Evolutionary conservation across 92 coral and sea anemone genomes (phyloP).

Genomic region (Muricea muricata): DNA sequence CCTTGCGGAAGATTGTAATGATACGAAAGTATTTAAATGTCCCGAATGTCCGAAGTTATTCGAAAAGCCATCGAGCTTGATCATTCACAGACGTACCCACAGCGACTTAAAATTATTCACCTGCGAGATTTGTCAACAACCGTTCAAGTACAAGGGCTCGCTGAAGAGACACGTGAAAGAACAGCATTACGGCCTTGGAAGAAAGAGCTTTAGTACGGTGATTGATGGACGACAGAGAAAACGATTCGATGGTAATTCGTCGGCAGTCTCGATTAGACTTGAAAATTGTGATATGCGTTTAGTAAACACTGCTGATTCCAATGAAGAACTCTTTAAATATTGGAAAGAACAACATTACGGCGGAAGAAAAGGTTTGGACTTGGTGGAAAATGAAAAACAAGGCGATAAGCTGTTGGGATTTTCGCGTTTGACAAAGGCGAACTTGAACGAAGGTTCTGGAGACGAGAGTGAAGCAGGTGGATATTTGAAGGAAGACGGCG

Average conservation of each 20-base stretch:
- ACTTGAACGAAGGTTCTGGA: no score
- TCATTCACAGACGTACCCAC: not conserved
- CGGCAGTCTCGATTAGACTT: not conserved
- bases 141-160: slow-evolving; percentile 7
- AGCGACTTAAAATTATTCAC: not conserved
- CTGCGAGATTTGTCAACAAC: slow-evolving; percentile 11
- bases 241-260: not conserved
- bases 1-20: not conserved
- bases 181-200: not conserved
- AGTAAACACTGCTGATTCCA: not conserved
- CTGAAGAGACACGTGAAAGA: slow-evolving; percentile 3
- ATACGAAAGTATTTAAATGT: not conserved
- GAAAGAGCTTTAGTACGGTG: not conserved
- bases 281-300: not conserved
- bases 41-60: not conserved
- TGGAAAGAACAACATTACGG: no score
- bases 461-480: no score
- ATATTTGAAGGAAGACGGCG: no score
- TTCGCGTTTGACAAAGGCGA: no score
- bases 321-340: no score
- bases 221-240: not conserved
- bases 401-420: no score
- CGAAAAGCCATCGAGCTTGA: not conserved
- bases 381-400: no score
- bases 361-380: no score